Conservation (phyloP, 2,113 vertebrate species). For the Sorex fumeus region DNA sequence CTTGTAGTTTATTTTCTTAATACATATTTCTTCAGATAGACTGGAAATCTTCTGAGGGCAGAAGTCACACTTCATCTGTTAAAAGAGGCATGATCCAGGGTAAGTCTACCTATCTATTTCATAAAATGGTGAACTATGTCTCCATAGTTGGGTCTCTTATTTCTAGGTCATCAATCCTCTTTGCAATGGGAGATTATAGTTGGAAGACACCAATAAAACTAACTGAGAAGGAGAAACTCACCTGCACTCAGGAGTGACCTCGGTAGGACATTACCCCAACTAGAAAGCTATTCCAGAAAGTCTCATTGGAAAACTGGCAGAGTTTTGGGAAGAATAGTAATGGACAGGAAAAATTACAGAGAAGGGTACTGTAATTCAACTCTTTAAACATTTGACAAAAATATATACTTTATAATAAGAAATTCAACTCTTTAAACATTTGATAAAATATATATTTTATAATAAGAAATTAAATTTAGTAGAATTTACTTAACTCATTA, state of each 20-base stretch:
- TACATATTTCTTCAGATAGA: not conserved
- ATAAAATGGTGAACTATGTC: not conserved
- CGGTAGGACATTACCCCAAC: not conserved
- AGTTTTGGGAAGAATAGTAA: not conserved
- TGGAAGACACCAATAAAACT: not conserved
- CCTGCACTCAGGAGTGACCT: not conserved
- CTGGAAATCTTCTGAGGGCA: not conserved
- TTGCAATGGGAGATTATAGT: fast-evolving
- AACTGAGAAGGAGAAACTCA: not conserved
- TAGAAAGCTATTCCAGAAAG: not conserved
- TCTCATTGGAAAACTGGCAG: not conserved
- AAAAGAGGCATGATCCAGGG: not conserved
- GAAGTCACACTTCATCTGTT: fast-evolving
- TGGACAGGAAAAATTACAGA: not conserved
- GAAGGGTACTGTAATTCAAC: not conserved
- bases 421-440: not conserved
- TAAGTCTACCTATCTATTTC: fast-evolving
- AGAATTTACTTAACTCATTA: constrained; percentile 59
- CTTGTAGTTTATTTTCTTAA: not conserved
- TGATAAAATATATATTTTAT: constrained; percentile 59
- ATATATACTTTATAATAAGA: constrained; percentile 67
- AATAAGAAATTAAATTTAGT: constrained; percentile 73
- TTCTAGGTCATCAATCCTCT: not conserved
- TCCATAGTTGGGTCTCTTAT: not conserved
- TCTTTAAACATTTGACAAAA: constrained; percentile 25